Conservation (phyloP, 1,140 invertebrate genomes). For the Rhyacophila brunnea region DNA sequence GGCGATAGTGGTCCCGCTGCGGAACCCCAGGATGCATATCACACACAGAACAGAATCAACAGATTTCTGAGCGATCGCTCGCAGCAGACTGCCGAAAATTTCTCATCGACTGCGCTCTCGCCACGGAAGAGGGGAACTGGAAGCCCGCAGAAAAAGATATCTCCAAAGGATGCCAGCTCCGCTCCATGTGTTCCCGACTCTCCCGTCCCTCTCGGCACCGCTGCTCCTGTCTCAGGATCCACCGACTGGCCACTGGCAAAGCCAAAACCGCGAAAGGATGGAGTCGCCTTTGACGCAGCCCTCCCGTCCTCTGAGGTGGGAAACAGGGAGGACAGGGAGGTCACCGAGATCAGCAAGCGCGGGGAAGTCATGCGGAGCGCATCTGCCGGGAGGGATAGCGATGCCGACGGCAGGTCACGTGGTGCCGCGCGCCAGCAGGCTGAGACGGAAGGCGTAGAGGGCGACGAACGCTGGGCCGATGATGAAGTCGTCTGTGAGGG, state of each 20-base stretch:
- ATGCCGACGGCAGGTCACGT: background rate
- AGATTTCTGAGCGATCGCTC: slow-evolving; percentile 45
- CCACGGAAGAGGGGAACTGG: slow-evolving; percentile 38
- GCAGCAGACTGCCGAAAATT: slow-evolving; percentile 38
- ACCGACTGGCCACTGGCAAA: slow-evolving; percentile 39
- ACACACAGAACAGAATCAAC: slow-evolving; percentile 44
- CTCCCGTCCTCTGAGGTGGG: slow-evolving; percentile 32
- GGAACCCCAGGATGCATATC: slow-evolving; percentile 31
- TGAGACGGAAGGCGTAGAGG: slow-evolving; percentile 14
- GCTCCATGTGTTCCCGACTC: slow-evolving; percentile 33
- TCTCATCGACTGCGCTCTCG: slow-evolving; percentile 19
- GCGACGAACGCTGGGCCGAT: slow-evolving; percentile 27
- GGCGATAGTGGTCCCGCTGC: slow-evolving; percentile 5
- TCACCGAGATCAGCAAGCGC: slow-evolving; percentile 42
- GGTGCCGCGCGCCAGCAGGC: background rate
- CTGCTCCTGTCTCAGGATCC: slow-evolving; percentile 34
- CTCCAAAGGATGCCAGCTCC: slow-evolving; percentile 14
- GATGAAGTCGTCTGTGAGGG: slow-evolving; percentile 27
- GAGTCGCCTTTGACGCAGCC: slow-evolving; percentile 19
- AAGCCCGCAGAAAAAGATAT: slow-evolving; percentile 30
- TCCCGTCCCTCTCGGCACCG: slow-evolving; percentile 37
- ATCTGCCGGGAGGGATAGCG: slow-evolving; percentile 11
- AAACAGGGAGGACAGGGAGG: slow-evolving; percentile 44
- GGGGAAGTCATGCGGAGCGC: slow-evolving; percentile 33
- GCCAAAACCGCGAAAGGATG: slow-evolving; percentile 40